Evolutionary conservation across 2,113 vertebrate species (phyloP).

Genomic region (Syngnathus scovelli): DNA sequence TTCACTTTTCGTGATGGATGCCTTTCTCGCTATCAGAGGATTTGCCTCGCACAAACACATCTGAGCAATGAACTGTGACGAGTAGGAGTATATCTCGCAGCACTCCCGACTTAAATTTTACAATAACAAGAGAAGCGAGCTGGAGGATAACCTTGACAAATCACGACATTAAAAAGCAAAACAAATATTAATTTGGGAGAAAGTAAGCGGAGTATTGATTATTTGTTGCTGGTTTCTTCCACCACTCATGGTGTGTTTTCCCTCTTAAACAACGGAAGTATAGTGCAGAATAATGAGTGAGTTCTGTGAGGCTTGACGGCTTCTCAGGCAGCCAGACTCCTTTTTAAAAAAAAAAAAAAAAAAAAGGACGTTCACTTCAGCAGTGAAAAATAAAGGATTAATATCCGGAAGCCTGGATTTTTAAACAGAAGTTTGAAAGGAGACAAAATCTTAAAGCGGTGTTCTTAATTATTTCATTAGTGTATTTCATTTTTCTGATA

Average conservation of each 20-base stretch:
- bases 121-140: constrained; percentile 36
- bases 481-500: neutral
- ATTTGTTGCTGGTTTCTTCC: constrained; percentile 52
- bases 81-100: constrained; percentile 62
- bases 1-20: constrained; percentile 60
- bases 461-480: constrained; percentile 21
- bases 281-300: constrained; percentile 51
- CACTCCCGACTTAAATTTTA: constrained; percentile 60
- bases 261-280: constrained; percentile 64
- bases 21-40: constrained; percentile 70
- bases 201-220: constrained; percentile 44
- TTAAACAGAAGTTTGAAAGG: constrained; percentile 31
- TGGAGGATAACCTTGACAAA: constrained; percentile 22
- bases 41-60: constrained; percentile 73
- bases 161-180: constrained; percentile 23
- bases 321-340: constrained; percentile 48
- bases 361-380: constrained; percentile 35
- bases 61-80: constrained; percentile 68
- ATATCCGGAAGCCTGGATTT: constrained; percentile 52
- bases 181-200: constrained; percentile 30
- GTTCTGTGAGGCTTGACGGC: constrained; percentile 54
- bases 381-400: constrained; percentile 65
- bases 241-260: constrained; percentile 52
- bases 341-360: constrained; percentile 22
- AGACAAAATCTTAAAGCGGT: constrained; percentile 29